Evolutionary conservation across 2,797 vertebrate species (phyloP).

Genomic region (Sitta carolinensis): DNA sequence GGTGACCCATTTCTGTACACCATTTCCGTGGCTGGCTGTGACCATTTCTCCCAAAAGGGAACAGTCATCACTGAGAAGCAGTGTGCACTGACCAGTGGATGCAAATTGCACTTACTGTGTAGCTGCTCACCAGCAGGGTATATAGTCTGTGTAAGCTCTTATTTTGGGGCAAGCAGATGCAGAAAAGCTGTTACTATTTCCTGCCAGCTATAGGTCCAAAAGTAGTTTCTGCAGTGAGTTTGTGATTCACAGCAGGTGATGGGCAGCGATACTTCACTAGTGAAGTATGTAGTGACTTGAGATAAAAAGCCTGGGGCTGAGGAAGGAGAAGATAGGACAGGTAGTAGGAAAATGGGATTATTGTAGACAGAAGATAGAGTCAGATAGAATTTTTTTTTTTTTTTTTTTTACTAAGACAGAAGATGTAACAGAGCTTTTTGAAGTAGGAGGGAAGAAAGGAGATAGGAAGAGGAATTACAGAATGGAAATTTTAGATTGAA

Average conservation of each 20-base stretch:
- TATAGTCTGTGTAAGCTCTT: background rate
- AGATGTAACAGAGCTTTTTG: background rate
- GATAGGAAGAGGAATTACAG: background rate
- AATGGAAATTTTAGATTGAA: background rate
- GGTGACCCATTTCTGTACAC: background rate
- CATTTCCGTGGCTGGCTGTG: background rate
- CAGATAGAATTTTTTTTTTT: background rate
- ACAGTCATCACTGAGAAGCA: background rate
- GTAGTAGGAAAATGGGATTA: background rate
- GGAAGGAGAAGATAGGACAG: background rate
- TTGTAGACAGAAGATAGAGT: background rate
- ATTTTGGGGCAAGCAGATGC: background rate
- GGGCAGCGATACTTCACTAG: background rate
- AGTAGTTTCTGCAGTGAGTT: background rate
- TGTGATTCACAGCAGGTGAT: background rate
- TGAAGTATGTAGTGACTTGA: background rate
- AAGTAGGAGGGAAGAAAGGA: background rate
- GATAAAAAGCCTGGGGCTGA: background rate
- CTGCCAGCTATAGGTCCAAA: background rate
- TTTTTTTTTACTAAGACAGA: background rate
- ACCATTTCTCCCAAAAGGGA: background rate
- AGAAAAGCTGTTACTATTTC: background rate
- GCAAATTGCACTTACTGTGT: background rate
- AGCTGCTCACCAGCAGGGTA: background rate
- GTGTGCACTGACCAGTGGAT: background rate